Base-by-base conservation (phyloP, 2,888 invertebrate genomes). In the Auanema sp. region DNA sequence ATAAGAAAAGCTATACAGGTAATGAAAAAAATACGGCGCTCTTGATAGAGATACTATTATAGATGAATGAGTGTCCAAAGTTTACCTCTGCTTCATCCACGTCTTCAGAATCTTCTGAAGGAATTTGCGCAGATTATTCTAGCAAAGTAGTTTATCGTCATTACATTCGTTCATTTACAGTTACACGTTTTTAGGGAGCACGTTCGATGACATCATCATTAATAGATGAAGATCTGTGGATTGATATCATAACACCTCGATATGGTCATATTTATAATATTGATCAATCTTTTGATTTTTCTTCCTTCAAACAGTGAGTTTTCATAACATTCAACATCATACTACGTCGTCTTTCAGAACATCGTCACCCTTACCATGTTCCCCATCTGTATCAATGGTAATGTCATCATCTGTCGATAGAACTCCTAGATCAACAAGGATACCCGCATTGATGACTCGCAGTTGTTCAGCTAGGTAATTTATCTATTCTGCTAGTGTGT, bases 381-480 rank as follows among this genome's bases (percentile, higher is more conserved):
- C 61, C 5, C 57, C 56, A 8, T 62, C 65, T 21, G 52, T 55
- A 60, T 42, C 50, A 53, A 10, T 58, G 55, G 64, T 64, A 61
- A 62, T 60, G 21, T 67, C 65, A 18, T 68, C 68, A 11, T 49
- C 54, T 12, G 21, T 61, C 49, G 43, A 54, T 10, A 25, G 60
- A 14, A 21, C 60, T 50, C 59, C 62, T 57, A 50, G 50, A 3
- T 53, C 58, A 16, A 63, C 69, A 0, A 24, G 68, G 24, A 72
- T 72, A 25, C 72, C 72, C n/a, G 66, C 50, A 1, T 52, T 65
- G 33, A 72, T 72, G 72, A 69, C 64, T 21, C 64, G 68, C 43
- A 70, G 69, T 51, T 51, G 68, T 12, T 66, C 62, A 16, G 24
- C 41, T 49, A 18, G 42, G 56, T 18, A 33, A 6, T 33, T n/a